Percentiles rank a stretch among this genome's conserved stretches.
phyloP scores from a whole-genome alignment of 2,113 vertebrate genomes.

The Orthochromis indermauri region DNA sequence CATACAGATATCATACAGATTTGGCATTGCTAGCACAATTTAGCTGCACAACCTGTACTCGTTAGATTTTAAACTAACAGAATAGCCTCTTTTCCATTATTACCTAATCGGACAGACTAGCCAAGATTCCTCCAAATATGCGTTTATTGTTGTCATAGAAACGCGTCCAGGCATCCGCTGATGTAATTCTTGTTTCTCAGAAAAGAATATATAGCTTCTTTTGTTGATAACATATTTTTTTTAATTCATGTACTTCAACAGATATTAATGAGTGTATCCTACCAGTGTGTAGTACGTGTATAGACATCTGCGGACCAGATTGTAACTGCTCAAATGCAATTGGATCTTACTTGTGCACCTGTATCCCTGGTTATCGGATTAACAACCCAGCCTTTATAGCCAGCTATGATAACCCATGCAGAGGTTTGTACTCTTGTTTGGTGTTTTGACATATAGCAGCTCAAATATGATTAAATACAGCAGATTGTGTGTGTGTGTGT shows the following conservation, averaged over 20 bases:
- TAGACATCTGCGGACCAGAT: slow-evolving; percentile 30
- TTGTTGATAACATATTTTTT: not conserved
- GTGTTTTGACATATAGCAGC: not conserved
- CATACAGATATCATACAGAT: not conserved
- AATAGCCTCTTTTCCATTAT: not conserved
- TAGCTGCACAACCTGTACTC: not conserved
- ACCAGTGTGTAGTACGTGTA: not conserved
- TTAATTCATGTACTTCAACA: not conserved
- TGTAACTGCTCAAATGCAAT: slow-evolving; percentile 48
- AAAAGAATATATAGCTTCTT: not conserved
- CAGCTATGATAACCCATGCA: slow-evolving; percentile 42
- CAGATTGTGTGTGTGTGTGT: not conserved
- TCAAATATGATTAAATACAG: not conserved
- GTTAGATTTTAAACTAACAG: not conserved
- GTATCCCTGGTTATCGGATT: slow-evolving; percentile 12
- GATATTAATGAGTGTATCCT: slow-evolving; percentile 46
- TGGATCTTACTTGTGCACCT: slow-evolving; percentile 43
- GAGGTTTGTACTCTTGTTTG: slow-evolving; percentile 23
- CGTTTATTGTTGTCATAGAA: not conserved
- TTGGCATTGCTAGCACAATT: not conserved
- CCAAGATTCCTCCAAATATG: not conserved
- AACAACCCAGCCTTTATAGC: not conserved
- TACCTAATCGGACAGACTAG: not conserved
- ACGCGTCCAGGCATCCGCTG: rapidly evolving
- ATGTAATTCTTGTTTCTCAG: not conserved